These are phyloP conservation scores for Falcunculus frontatus DNA, from an alignment of 2,113 vertebrate genomes.

Conservation along the genomic window DNA sequence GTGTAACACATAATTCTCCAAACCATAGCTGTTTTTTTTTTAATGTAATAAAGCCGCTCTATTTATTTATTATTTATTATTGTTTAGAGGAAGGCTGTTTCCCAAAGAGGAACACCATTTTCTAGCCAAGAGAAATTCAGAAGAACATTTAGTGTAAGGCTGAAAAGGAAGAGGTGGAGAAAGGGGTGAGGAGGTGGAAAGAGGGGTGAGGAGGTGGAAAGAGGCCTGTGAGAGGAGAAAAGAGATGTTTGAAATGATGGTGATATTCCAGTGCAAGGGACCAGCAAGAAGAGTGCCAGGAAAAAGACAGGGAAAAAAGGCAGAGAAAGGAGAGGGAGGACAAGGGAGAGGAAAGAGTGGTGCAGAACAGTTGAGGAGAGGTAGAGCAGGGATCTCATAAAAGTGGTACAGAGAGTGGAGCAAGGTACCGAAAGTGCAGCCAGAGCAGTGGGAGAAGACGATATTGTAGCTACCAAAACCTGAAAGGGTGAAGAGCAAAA, in stretches of 20 bases:
- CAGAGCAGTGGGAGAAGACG: background rate
- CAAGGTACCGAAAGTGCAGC: background rate
- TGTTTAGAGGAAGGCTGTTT: background rate
- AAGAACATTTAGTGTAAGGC: background rate
- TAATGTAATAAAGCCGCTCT: background rate
- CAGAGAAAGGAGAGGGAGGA: background rate
- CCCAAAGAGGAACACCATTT: background rate
- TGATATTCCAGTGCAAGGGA: background rate
- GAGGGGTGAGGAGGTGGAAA: background rate
- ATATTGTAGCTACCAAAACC: background rate
- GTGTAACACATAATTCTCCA: background rate
- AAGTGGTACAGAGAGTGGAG: background rate
- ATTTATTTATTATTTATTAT: background rate
- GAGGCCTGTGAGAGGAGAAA: background rate
- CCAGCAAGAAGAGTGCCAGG: background rate
- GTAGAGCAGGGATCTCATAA: accelerated
- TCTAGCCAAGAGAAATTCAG: background rate
- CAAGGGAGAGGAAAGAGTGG: background rate
- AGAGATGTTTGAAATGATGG: background rate
- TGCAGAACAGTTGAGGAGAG: background rate
- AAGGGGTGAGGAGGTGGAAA: background rate
- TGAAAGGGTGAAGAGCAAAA: background rate
- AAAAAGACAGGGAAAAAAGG: background rate
- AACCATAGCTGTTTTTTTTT: background rate
- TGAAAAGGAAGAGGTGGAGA: background rate